These are phyloP conservation scores for Sebastes nivosus DNA, from an alignment of 2,797 vertebrate genomes.

Conservation along the genomic window DNA sequence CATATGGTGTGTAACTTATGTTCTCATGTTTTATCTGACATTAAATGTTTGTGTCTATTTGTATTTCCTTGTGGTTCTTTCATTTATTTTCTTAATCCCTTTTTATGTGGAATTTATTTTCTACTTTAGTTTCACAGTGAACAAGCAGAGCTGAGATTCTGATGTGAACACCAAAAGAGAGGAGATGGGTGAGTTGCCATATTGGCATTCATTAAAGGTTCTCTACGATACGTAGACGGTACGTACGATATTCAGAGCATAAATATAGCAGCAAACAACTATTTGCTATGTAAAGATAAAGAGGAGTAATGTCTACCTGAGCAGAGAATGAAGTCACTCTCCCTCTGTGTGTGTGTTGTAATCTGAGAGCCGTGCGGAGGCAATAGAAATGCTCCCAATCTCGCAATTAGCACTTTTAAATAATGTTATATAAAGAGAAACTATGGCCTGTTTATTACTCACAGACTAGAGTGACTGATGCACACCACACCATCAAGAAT, in stretches of 20 bases:
- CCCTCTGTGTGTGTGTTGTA: too few relatives aligned
- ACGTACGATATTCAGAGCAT: too few relatives aligned
- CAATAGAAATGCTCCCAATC: too few relatives aligned
- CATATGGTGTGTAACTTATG: not conserved
- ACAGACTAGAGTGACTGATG: not conserved
- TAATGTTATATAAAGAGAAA: not conserved
- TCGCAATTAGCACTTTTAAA: fast-evolving
- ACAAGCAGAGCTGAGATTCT: not conserved
- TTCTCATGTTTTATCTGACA: not conserved
- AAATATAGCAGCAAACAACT: too few relatives aligned
- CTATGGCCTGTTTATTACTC: not conserved
- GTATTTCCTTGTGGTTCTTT: not conserved
- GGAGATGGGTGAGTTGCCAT: not conserved
- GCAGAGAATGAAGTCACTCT: too few relatives aligned
- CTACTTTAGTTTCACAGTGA: not conserved
- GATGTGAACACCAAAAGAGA: not conserved
- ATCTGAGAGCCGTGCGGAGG: too few relatives aligned
- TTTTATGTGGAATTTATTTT: not conserved
- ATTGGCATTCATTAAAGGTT: not conserved
- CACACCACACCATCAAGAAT: not conserved
- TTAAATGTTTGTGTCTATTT: not conserved
- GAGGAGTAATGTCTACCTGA: too few relatives aligned
- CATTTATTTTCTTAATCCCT: not conserved
- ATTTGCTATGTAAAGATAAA: too few relatives aligned
- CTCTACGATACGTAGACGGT: too few relatives aligned